A percentile compares a stretch with the other conserved stretches of the same genome.
phyloP scores from a whole-genome alignment of 1,140 invertebrate genomes.

The Lethrus apterus region DNA sequence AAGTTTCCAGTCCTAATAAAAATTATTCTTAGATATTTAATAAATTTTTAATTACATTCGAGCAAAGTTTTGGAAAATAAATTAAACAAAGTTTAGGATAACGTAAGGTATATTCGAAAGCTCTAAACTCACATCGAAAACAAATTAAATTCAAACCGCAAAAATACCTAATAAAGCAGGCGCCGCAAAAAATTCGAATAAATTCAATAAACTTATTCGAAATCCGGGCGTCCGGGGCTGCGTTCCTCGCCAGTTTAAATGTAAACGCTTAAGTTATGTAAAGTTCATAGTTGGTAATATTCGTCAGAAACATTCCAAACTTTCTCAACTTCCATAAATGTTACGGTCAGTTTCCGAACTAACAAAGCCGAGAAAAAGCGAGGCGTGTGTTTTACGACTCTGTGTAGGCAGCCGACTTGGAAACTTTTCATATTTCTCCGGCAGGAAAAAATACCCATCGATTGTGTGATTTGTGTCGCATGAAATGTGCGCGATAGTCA shows the following conservation, averaged over 20 bases:
- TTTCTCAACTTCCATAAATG: constrained; percentile 30
- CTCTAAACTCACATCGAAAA: too few species aligned
- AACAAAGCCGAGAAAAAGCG: constrained; percentile 27
- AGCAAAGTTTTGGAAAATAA: too few species aligned
- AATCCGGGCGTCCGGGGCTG: neutral
- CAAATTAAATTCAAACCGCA: too few species aligned
- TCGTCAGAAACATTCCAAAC: constrained; percentile 14
- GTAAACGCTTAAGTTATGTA: constrained; percentile 12
- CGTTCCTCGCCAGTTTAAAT: constrained; percentile 7
- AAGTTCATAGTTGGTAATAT: constrained; percentile 11
- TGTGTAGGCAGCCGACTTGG: constrained; percentile 23
- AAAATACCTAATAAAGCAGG: too few species aligned
- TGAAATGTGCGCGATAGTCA: constrained; percentile 22
- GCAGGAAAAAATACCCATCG: constrained; percentile 26
- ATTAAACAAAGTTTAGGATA: too few species aligned
- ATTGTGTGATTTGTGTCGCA: constrained; percentile 25
- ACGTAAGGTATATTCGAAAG: too few species aligned
- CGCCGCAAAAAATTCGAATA: constrained; percentile 5
- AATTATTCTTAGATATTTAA: too few species aligned
- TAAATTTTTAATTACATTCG: too few species aligned
- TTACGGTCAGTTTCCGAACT: constrained; percentile 33
- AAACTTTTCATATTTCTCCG: constrained; percentile 30
- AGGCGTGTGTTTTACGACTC: constrained; percentile 33
- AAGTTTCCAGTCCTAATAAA: too few species aligned
- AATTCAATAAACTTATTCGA: constrained; percentile 2